Evolutionary conservation across 2,797 vertebrate species (phyloP).

Genomic region (Sebastes minor): DNA sequence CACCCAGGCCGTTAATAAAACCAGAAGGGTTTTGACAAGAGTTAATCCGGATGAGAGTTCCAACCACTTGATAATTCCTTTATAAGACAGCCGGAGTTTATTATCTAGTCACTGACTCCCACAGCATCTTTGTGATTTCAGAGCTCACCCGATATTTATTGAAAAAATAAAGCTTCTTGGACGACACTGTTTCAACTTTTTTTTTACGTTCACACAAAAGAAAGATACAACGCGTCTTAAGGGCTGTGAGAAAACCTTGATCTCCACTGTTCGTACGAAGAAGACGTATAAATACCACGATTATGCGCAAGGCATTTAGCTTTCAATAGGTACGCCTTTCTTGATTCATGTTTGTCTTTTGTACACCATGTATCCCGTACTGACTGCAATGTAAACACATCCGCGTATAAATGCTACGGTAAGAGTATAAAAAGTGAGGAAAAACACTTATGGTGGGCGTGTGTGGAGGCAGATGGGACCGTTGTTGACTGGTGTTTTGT

Average conservation of each 20-base stretch:
- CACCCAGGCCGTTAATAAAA: not conserved
- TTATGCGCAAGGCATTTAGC: too few relatives aligned
- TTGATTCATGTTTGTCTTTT: too few relatives aligned
- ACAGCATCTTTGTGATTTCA: not conserved
- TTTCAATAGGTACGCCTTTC: too few relatives aligned
- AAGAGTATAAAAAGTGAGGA: too few relatives aligned
- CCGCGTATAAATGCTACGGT: too few relatives aligned
- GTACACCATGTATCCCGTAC: too few relatives aligned
- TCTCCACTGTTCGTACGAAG: not conserved
- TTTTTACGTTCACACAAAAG: not conserved
- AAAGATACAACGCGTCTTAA: not conserved
- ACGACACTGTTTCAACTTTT: not conserved
- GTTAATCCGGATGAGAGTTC: not conserved
- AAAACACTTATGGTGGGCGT: too few relatives aligned
- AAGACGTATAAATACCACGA: fast-evolving
- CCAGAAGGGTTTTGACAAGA: slow-evolving; percentile 2
- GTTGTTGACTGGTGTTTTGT: too few relatives aligned
- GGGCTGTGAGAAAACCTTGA: not conserved
- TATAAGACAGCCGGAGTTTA: not conserved
- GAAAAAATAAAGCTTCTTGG: slow-evolving; percentile 15
- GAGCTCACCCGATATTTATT: slow-evolving; percentile 2
- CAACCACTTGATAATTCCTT: not conserved
- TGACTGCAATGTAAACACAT: too few relatives aligned
- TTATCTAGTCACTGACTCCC: not conserved
- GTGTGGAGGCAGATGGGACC: too few relatives aligned